Evolutionary conservation across 2,113 vertebrate genomes (phyloP).

Genomic region (Festucalex cinctus): DNA sequence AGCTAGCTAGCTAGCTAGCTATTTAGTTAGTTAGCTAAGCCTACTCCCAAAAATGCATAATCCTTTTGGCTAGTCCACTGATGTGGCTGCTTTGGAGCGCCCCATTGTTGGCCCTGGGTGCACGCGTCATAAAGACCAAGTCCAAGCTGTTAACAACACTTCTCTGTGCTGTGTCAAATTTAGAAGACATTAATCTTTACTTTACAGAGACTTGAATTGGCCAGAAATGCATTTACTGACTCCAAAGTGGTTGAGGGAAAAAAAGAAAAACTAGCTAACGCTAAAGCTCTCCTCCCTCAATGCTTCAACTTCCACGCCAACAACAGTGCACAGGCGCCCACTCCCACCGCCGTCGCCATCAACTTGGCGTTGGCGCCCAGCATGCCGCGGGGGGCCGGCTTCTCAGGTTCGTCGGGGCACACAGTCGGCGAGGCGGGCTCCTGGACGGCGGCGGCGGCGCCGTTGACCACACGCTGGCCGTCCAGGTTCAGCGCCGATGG

Average conservation of each 20-base stretch:
- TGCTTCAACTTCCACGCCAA: conserved; percentile 61
- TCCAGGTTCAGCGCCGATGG: neutral
- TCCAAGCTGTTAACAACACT: too few species aligned
- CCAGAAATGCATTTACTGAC: too few species aligned
- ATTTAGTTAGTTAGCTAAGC: too few species aligned
- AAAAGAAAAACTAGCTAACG: conserved; percentile 17
- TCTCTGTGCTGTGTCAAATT: too few species aligned
- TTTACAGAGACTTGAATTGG: too few species aligned
- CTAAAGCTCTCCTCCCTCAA: conserved; percentile 30
- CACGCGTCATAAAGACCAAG: too few species aligned
- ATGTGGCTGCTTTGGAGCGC: too few species aligned
- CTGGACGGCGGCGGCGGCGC: conserved; percentile 6
- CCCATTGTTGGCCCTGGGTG: too few species aligned
- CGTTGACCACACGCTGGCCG: conserved; percentile 33
- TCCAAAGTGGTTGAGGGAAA: conserved; percentile 42
- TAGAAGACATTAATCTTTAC: too few species aligned
- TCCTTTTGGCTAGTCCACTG: too few species aligned
- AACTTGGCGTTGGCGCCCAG: conserved; percentile 32
- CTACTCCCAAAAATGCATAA: too few species aligned
- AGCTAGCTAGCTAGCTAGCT: too few species aligned
- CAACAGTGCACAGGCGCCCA: conserved; percentile 53
- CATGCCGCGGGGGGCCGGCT: neutral
- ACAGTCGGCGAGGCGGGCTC: neutral
- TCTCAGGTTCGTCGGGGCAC: neutral
- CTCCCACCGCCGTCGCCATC: conserved; percentile 50